phyloP scores from a whole-genome alignment of 1,140 invertebrate genomes.

The Diploscapter pachys region DNA sequence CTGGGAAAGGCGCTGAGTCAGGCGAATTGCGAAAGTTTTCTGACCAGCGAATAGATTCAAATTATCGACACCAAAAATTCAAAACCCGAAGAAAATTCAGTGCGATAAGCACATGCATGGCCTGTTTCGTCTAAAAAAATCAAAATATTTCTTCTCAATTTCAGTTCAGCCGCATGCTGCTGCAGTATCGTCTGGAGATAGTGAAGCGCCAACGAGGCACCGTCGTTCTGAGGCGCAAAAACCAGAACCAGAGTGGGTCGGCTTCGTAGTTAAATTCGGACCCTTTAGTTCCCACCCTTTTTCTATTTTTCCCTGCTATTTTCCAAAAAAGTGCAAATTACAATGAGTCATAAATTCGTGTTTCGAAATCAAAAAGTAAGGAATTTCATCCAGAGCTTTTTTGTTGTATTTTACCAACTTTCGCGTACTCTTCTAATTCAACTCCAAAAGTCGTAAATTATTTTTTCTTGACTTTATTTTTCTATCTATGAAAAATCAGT shows the following conservation, averaged over 20 bases:
- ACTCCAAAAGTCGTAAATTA: neutral
- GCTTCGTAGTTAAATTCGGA: neutral
- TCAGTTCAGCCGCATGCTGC: slow-evolving; percentile 16
- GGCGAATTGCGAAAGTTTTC: too few species aligned
- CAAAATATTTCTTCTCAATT: neutral
- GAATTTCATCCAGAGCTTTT: neutral
- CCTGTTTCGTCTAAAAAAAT: too few species aligned
- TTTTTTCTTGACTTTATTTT: neutral
- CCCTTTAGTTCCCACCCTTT: neutral
- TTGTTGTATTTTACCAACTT: neutral
- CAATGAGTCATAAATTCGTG: neutral
- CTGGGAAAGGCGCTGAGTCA: too few species aligned
- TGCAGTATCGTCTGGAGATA: slow-evolving; percentile 27
- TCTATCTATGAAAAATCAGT: too few species aligned
- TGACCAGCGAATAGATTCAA: too few species aligned
- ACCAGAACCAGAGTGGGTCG: slow-evolving; percentile 1
- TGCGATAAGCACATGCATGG: too few species aligned
- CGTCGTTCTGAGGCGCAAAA: slow-evolving; percentile 11
- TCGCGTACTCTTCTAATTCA: neutral
- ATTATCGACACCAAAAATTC: too few species aligned
- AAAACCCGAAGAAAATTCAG: too few species aligned
- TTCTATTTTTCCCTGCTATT: neutral
- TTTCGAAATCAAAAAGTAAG: neutral
- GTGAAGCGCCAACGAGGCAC: slow-evolving; percentile 25
- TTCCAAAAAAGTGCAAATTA: neutral